These are phyloP conservation scores for Pristionchus maxplancki DNA, from an alignment of 2,888 invertebrate genomes.

Conservation along the genomic window DNA sequence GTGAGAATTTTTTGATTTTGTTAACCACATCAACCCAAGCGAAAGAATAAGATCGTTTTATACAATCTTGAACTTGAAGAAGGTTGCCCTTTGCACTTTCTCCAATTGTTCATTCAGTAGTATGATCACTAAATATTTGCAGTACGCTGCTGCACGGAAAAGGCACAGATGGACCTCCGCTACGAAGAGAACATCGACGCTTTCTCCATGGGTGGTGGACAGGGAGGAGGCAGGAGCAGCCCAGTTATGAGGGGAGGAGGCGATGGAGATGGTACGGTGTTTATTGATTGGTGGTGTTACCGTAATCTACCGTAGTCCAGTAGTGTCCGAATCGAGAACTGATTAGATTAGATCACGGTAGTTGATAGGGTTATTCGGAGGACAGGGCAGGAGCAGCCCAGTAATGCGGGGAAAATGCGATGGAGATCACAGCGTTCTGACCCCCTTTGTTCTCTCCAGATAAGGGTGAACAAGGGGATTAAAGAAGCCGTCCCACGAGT, in stretches of 20 bases:
- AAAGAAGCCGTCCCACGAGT: too few species aligned
- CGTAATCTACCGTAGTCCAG: too few species aligned
- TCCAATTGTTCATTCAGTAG: too few species aligned
- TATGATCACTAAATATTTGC: constrained; percentile 64
- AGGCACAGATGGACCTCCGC: constrained; percentile 76
- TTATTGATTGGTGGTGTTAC: constrained; percentile 46
- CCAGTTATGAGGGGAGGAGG: constrained; percentile 63
- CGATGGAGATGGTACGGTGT: constrained; percentile 55
- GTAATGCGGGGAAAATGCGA: constrained; percentile 61
- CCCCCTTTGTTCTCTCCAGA: too few species aligned
- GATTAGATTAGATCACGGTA: not conserved
- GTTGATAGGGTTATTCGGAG: not conserved
- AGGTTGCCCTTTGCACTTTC: too few species aligned
- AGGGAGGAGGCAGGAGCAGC: constrained; percentile 68
- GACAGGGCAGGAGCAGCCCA: constrained; percentile 52
- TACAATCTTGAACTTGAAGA: too few species aligned
- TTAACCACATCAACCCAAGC: too few species aligned
- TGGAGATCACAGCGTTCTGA: too few species aligned
- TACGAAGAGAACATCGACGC: constrained; percentile 78
- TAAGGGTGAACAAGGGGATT: too few species aligned
- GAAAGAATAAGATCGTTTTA: too few species aligned
- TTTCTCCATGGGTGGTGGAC: constrained; percentile 76
- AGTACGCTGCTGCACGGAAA: constrained; percentile 77
- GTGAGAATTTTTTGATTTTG: too few species aligned
- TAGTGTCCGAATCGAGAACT: constrained; percentile 49